Conservation (phyloP, 2,113 vertebrate genomes). For the Menura novaehollandiae region DNA sequence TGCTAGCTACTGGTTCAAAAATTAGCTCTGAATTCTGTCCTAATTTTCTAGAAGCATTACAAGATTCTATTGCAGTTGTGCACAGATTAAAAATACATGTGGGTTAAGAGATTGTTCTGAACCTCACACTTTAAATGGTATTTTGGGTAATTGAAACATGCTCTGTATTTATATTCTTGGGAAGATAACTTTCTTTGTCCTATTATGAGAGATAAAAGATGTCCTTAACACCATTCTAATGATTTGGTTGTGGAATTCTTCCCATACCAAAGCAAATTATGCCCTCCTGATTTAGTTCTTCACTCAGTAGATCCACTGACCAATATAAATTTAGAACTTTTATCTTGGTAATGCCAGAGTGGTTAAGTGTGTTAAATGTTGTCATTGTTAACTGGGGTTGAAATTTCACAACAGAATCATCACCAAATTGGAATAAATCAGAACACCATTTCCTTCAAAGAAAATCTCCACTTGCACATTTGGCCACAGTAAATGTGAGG, state of each 20-base stretch:
- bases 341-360: neutral
- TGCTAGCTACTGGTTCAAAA: neutral
- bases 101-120: slow-evolving; percentile 3
- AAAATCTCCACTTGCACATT: neutral
- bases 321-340: slow-evolving; percentile 36
- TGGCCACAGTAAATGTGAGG: neutral
- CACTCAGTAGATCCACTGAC: neutral
- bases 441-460: neutral
- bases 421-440: neutral
- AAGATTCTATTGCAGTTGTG: neutral
- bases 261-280: slow-evolving; percentile 29
- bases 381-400: neutral
- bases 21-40: neutral
- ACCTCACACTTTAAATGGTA: neutral
- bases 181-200: slow-evolving; percentile 1
- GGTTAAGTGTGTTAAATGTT: neutral
- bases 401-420: neutral
- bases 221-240: slow-evolving; percentile 29
- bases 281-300: slow-evolving; percentile 1
- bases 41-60: neutral
- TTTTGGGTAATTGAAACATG: neutral
- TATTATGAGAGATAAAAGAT: neutral
- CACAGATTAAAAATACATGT: neutral
- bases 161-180: neutral
- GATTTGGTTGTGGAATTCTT: neutral